A percentile compares a stretch with the other conserved stretches of the same genome.
Conservation (phyloP, 2,113 vertebrate genomes). For the Empidonax alnorum region DNA sequence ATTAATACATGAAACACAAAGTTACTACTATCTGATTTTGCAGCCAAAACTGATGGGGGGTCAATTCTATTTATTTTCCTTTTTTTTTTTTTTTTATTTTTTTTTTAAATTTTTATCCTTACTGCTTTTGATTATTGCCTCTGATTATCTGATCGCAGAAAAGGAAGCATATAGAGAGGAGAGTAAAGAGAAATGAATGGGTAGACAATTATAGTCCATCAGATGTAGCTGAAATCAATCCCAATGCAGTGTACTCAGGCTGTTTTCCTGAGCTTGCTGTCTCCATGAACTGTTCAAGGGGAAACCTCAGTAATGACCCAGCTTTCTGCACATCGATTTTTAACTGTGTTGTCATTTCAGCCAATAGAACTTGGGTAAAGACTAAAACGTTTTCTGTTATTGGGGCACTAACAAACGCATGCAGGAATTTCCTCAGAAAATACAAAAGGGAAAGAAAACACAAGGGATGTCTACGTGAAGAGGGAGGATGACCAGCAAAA, state of each 20-base stretch:
- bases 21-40: not conserved
- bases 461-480: not conserved
- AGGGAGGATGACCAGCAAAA: not conserved
- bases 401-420: not conserved
- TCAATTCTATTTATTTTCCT: not conserved
- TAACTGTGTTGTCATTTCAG: constrained; percentile 18
- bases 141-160: constrained; percentile 32
- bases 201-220: constrained; percentile 44
- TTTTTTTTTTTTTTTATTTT: not conserved
- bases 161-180: not conserved
- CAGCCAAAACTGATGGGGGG: not conserved
- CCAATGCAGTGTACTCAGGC: not conserved
- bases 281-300: constrained; percentile 28
- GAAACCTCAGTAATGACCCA: constrained; percentile 39
- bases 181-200: constrained; percentile 36
- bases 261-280: constrained; percentile 19
- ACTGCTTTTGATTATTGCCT: not conserved
- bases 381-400: not conserved
- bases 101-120: not conserved
- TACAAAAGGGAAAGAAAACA: not conserved
- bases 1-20: not conserved
- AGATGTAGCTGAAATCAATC: constrained; percentile 63
- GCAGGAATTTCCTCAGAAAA: constrained; percentile 1
- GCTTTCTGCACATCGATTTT: constrained; percentile 47
- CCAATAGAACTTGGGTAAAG: constrained; percentile 14